Evolutionary conservation across 2,113 vertebrate genomes (phyloP).

Genomic region (Blennius ocellaris): DNA sequence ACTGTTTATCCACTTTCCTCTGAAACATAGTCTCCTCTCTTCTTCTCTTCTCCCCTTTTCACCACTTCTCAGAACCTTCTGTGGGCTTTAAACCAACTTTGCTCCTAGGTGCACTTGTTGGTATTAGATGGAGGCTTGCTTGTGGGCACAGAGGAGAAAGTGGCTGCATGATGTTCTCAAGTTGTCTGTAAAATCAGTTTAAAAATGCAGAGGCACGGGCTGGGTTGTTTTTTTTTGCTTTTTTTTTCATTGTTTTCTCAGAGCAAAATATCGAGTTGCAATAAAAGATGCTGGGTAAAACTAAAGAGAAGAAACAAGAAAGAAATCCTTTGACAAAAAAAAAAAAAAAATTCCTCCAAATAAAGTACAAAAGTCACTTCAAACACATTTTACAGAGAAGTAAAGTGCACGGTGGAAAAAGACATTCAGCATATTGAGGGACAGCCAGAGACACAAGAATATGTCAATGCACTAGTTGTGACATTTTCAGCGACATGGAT

Average conservation of each 20-base stretch:
- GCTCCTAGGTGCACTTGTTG: slow-evolving; percentile 48
- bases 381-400: neutral
- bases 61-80: slow-evolving; percentile 14
- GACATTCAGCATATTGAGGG: neutral
- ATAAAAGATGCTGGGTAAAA: neutral
- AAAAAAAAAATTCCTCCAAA: neutral
- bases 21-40: slow-evolving; percentile 5
- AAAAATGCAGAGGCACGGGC: neutral
- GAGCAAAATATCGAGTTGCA: slow-evolving; percentile 5
- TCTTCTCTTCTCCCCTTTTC: neutral
- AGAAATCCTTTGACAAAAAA: no score
- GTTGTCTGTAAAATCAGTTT: slow-evolving; percentile 24
- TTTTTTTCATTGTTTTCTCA: neutral
- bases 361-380: neutral
- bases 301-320: neutral
- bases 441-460: neutral
- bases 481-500: slow-evolving; percentile 31
- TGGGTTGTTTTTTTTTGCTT: neutral
- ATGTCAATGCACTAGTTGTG: slow-evolving; percentile 23
- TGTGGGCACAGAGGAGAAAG: slow-evolving; percentile 45
- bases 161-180: slow-evolving; percentile 24
- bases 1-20: slow-evolving; percentile 39
- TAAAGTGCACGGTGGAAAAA: neutral
- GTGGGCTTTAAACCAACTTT: slow-evolving; percentile 31
- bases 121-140: slow-evolving; percentile 28